These are phyloP conservation scores for Labeo calbasu DNA, from an alignment of 2,797 vertebrate genomes.

Conservation along the genomic window DNA sequence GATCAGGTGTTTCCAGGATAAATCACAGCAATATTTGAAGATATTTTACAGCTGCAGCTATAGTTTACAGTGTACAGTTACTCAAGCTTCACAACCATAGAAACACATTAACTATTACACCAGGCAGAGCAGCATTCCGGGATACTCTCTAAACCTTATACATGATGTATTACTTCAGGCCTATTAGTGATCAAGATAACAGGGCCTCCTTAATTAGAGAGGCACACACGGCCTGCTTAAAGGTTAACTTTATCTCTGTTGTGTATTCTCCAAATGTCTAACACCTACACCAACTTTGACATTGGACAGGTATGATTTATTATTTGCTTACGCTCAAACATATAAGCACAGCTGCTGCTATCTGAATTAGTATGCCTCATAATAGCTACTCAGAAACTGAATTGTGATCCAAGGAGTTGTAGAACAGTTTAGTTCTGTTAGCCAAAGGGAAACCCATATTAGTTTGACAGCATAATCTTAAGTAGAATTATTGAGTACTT, in stretches of 20 bases:
- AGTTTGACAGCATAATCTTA: slow-evolving; percentile 1
- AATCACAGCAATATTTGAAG: neutral
- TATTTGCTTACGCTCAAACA: neutral
- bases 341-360: neutral
- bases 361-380: neutral
- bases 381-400: neutral
- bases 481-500: neutral
- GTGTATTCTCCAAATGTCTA: slow-evolving; percentile 13
- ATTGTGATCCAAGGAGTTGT: neutral
- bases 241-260: slow-evolving; percentile 54
- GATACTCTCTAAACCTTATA: slow-evolving; percentile 59
- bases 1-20: neutral
- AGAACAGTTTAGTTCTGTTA: neutral
- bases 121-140: slow-evolving; percentile 64
- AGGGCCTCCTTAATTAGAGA: slow-evolving; percentile 57
- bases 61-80: slow-evolving; percentile 45
- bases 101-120: slow-evolving; percentile 75
- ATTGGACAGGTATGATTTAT: neutral
- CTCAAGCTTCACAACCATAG: slow-evolving; percentile 51
- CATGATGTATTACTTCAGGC: slow-evolving; percentile 66
- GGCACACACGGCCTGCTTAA: slow-evolving; percentile 56
- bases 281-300: neutral
- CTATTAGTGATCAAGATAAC: slow-evolving; percentile 60
- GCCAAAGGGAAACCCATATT: neutral
- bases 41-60: slow-evolving; percentile 6